phyloP scores from a whole-genome alignment of 2,888 invertebrate species.

The Smittia sp. region DNA sequence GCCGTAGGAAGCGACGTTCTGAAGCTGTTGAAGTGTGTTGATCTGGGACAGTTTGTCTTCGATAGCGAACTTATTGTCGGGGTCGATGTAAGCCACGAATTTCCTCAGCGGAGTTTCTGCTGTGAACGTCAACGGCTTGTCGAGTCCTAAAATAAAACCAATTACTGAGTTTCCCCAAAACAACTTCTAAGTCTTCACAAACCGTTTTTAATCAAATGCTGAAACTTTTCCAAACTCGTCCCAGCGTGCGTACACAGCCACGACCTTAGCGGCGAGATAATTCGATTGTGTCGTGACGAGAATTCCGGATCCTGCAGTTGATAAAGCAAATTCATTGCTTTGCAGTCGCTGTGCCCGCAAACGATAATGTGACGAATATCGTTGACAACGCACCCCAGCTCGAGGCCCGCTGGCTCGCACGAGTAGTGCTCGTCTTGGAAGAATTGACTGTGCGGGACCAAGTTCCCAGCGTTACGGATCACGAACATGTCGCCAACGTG shows the following conservation, averaged over 20 bases:
- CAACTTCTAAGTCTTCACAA: conserved; percentile 49
- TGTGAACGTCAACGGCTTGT: conserved; percentile 77
- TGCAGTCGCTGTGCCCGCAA: conserved; percentile 97
- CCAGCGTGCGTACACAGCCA: conserved; percentile 89
- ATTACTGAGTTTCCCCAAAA: neutral
- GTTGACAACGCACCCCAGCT: conserved; percentile 89
- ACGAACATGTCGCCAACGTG: conserved; percentile 96
- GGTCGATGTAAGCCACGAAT: conserved; percentile 92
- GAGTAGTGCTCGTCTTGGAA: conserved; percentile 84
- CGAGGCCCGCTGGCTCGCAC: conserved; percentile 93
- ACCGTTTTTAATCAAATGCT: conserved; percentile 53
- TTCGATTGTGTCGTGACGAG: conserved; percentile 70
- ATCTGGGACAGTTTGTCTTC: conserved; percentile 95
- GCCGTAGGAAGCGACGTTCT: conserved; percentile 89
- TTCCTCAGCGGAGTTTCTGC: conserved; percentile 83
- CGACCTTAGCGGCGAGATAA: conserved; percentile 82
- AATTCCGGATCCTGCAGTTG: conserved; percentile 75
- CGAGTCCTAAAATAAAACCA: conserved; percentile 48
- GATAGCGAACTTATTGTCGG: conserved; percentile 79
- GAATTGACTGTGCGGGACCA: conserved; percentile 88
- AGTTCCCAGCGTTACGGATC: conserved; percentile 83
- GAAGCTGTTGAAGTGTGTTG: conserved; percentile 86
- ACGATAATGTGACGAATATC: conserved; percentile 90
- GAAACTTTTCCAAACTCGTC: conserved; percentile 78
- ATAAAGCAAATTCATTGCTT: conserved; percentile 93